Base-by-base conservation (phyloP, 2,797 vertebrate genomes). In the Nothura maculosa region DNA sequence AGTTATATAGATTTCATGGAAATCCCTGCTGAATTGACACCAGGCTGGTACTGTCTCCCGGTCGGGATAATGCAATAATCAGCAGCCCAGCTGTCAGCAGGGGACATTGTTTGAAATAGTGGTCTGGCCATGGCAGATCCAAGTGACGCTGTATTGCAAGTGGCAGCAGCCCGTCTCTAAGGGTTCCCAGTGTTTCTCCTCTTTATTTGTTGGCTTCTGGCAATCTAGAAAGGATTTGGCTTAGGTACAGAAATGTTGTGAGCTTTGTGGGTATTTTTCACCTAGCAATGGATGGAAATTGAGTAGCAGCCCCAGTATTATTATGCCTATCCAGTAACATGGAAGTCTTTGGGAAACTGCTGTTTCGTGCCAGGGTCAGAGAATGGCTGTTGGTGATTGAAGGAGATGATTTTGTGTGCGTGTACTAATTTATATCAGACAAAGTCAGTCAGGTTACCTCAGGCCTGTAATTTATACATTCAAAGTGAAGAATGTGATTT, bases 151-250 rank as follows among this genome's bases (percentile, higher is more conserved):
- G 0, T 45, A n/a, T 90, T 88, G 92, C 80, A 86, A 64, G 66
- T 4, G 3, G 47, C 34, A 86, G 70, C 74, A 88, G 63, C 80
- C 79, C 43, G 61, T 79, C 75, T 74, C 64, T 61, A 81, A 88
- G 48, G 5, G 20, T 67, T 92, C 48, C 78, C 1, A 5, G 28
- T 63, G 57, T 64, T 94, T 81, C 47, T 92, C 12, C 28, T 86
- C 68, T 94, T 93, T 64, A 91, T 90, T 74, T 77, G 60, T 77
- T 90, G 83, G 92, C 81, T 92, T 86, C 83, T 89, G 85, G 81
- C 75, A 92, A 28, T 18, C 32, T 77, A 20, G 1, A 30, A 91
- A 57, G 83, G 61, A 50, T 30, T 82, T 90, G 81, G 90, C 72
- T 82, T 58, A 34, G 68, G 32, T 87, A 74, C 74, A 88, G 74